These are phyloP conservation scores for Centropristis striata DNA, from an alignment of 2,113 vertebrate genomes.

Conservation along the genomic window DNA sequence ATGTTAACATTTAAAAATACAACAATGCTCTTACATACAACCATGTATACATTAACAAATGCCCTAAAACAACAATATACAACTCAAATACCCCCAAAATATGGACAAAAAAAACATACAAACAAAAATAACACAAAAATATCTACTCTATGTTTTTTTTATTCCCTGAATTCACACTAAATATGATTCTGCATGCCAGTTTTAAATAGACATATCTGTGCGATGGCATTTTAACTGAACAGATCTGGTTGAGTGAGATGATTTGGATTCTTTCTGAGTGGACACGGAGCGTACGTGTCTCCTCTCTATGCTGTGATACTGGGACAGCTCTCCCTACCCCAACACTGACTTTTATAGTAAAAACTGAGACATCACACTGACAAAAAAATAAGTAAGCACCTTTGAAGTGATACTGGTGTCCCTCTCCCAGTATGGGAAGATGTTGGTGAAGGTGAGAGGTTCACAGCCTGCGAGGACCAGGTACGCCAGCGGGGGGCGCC, in stretches of 20 bases:
- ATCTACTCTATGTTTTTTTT: background rate
- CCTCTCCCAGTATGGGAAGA: slow-evolving; percentile 87
- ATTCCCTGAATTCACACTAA: background rate
- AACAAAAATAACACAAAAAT: no score
- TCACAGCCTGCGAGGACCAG: slow-evolving; percentile 85
- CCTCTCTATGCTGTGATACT: background rate
- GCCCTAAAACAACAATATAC: no score
- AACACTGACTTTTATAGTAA: background rate
- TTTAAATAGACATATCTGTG: background rate
- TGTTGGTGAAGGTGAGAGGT: slow-evolving; percentile 88
- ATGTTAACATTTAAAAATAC: no score
- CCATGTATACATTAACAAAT: no score
- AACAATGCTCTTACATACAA: no score
- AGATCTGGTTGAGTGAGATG: slow-evolving; percentile 8
- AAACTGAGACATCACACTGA: background rate
- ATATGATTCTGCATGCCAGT: background rate
- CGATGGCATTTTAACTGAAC: background rate
- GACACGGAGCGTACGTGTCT: background rate
- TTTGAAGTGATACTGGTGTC: slow-evolving; percentile 67
- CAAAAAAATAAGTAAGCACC: slow-evolving; percentile 46
- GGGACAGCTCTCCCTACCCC: background rate
- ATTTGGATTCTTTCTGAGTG: slow-evolving; percentile 12
- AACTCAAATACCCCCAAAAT: no score
- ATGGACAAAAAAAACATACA: no score
- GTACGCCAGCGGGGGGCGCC: slow-evolving; percentile 85